phyloP scores from a whole-genome alignment of 1,140 invertebrate genomes.

The Leptopilina boulardi region DNA sequence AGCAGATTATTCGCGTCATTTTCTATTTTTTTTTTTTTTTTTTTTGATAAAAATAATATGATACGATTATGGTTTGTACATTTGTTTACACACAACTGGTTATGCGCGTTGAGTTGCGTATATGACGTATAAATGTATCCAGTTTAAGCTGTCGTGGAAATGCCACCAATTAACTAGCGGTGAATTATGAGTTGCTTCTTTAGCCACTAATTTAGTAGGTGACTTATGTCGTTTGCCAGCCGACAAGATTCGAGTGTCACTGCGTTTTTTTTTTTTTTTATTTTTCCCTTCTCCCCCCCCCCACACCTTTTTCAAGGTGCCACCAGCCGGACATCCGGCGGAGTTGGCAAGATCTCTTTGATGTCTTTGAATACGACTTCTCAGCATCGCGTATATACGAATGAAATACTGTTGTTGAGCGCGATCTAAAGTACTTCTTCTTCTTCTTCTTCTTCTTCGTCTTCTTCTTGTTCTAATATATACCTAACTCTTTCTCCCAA shows the following conservation, averaged over 20 bases:
- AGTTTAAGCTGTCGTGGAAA: constrained; percentile 74
- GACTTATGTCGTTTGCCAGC: constrained; percentile 72
- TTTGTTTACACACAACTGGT: constrained; percentile 45
- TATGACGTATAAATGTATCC: constrained; percentile 59
- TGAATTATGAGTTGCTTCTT: constrained; percentile 72
- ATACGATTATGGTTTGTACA: not conserved
- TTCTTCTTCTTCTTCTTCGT: constrained; percentile 17
- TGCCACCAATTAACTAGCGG: constrained; percentile 73
- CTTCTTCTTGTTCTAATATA: too few relatives aligned
- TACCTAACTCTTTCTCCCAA: not conserved
- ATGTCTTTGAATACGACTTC: constrained; percentile 64
- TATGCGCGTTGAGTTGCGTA: constrained; percentile 43
- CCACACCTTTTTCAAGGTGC: constrained; percentile 42
- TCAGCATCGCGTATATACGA: constrained; percentile 63
- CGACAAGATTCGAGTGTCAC: constrained; percentile 61
- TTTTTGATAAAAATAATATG: too few relatives aligned
- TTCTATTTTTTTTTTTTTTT: too few relatives aligned
- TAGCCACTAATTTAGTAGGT: constrained; percentile 72
- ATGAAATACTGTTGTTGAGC: constrained; percentile 67
- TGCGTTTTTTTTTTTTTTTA: constrained; percentile 48
- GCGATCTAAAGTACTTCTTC: constrained; percentile 6
- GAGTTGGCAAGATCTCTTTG: constrained; percentile 59
- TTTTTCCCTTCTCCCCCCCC: too few relatives aligned
- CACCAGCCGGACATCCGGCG: constrained; percentile 70
- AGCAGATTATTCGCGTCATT: too few relatives aligned